Percentiles rank a stretch among this genome's conserved stretches.
Evolutionary conservation across 2,888 invertebrate genomes (phyloP).

Genomic region (Amaurobius ferox): DNA sequence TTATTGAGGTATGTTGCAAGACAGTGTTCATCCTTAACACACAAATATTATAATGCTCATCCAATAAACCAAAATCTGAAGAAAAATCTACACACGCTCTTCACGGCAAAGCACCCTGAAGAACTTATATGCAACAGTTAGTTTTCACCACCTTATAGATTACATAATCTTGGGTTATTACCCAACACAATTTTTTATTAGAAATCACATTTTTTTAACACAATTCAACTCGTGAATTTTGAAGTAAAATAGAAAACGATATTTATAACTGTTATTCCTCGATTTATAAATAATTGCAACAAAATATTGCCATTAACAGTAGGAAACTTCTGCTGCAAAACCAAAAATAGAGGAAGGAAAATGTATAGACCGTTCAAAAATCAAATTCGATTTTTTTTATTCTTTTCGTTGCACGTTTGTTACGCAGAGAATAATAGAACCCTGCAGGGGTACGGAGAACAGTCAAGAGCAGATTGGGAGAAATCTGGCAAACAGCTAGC

Average conservation of each 20-base stretch:
- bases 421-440: conserved; percentile 4
- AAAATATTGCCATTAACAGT: too few species aligned
- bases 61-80: neutral
- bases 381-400: neutral
- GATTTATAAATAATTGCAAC: too few species aligned
- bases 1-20: neutral
- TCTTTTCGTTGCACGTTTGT: neutral
- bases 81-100: neutral
- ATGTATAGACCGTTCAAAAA: neutral
- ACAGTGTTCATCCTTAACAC: neutral
- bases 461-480: conserved; percentile 40
- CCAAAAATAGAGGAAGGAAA: too few species aligned
- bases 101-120: neutral
- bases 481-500: conserved; percentile 13
- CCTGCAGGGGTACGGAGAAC: neutral
- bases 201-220: too few species aligned
- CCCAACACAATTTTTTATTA: too few species aligned
- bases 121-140: neutral
- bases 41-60: neutral
- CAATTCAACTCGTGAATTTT: too few species aligned
- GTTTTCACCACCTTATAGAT: neutral
- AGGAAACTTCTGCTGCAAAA: too few species aligned
- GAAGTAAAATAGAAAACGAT: too few species aligned
- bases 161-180: too few species aligned
- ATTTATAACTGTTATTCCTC: too few species aligned